phyloP scores from a whole-genome alignment of 2,113 vertebrate genomes.

The Ranitomeya variabilis region DNA sequence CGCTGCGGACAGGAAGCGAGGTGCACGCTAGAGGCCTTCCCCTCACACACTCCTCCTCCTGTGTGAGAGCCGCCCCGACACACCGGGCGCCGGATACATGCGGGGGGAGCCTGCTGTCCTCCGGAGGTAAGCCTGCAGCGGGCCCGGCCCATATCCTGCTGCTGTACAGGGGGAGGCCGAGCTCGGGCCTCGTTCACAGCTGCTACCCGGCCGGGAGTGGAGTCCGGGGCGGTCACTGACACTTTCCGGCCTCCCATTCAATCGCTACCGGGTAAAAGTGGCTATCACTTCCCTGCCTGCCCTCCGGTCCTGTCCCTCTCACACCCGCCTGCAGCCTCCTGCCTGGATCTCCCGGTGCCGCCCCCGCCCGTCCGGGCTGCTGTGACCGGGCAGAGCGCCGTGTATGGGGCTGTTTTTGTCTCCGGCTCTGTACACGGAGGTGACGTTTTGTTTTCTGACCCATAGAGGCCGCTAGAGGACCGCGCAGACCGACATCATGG shows the following conservation, averaged over 20 bases:
- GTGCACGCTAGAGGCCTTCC: conserved; percentile 59
- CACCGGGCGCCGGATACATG: conserved; percentile 52
- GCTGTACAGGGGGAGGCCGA: conserved; percentile 70
- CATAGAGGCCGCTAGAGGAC: conserved; percentile 99
- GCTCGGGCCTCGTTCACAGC: conserved; percentile 67
- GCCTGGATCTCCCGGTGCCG: not conserved
- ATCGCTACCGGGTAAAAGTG: not conserved
- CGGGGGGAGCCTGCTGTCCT: conserved; percentile 43
- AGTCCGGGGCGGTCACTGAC: not conserved
- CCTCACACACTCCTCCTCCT: conserved; percentile 63
- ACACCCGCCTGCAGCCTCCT: not conserved
- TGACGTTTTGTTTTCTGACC: conserved; percentile 99
- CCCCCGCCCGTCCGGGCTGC: not conserved
- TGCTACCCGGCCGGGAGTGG: not conserved
- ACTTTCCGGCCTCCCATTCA: not conserved
- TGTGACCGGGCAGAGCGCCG: not conserved
- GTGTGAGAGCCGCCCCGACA: conserved; percentile 59
- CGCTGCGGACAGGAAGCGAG: conserved; percentile 21
- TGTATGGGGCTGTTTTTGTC: conserved; percentile 22
- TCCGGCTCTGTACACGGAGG: conserved; percentile 63
- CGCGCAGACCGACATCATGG: conserved; percentile 88
- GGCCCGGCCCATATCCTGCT: too few species aligned
- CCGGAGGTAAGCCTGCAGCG: not conserved
- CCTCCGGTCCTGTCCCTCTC: not conserved
- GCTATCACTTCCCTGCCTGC: too few species aligned